Evolutionary conservation across 2,797 vertebrate species (phyloP).

Genomic region (Silurus lanzhouensis): DNA sequence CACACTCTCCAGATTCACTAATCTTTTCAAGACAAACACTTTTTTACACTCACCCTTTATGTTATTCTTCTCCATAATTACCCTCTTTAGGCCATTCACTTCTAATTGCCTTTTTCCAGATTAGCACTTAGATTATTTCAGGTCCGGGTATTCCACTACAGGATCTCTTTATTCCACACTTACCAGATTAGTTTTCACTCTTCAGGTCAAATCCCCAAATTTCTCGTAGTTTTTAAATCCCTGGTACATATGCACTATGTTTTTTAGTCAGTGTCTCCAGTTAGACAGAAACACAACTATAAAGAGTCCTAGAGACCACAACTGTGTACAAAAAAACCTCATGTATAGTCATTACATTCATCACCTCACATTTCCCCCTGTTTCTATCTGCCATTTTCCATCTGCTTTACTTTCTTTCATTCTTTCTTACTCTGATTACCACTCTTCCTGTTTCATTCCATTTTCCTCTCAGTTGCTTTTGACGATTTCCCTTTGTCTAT

Average conservation of each 20-base stretch:
- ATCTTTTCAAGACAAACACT: not conserved
- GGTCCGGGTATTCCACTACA: too few species aligned
- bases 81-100: not conserved
- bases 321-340: not conserved
- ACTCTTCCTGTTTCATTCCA: not conserved
- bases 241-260: not conserved
- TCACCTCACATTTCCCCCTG: not conserved
- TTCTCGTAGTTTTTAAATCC: not conserved
- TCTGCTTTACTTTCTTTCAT: not conserved
- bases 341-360: not conserved
- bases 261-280: not conserved
- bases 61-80: not conserved
- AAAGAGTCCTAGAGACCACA: not conserved
- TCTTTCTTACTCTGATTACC: not conserved
- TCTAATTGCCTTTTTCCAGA: not conserved
- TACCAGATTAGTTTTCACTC: not conserved
- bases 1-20: not conserved
- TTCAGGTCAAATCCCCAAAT: not conserved
- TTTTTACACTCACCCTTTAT: too few species aligned
- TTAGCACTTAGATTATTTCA: not conserved
- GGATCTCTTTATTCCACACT: not conserved
- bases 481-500: slow-evolving; percentile 47
- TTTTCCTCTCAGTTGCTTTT: not conserved
- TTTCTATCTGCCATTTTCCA: not conserved
- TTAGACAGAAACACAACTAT: not conserved